Evolutionary conservation across 2,888 invertebrate genomes (phyloP), one percentile per base, ranked within the genome.

Genomic region (Andrena trimmerana): DNA sequence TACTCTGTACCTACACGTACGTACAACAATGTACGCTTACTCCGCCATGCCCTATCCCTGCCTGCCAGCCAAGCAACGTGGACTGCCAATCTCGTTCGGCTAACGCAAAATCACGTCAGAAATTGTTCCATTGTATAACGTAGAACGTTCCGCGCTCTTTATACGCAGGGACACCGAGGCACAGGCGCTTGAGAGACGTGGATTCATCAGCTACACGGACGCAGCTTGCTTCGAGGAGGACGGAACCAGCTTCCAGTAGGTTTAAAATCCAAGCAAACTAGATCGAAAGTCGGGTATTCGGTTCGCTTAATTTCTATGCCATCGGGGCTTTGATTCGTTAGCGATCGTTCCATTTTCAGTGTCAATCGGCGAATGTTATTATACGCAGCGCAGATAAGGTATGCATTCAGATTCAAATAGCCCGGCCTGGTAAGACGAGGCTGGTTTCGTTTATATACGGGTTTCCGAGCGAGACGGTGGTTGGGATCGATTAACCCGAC

Each of bases 41-140:
- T 85, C 85, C 72, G 78, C 67, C 77, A 67, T 77, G 77, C 76
- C 79, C 82, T 81, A 82, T 84, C 78, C 42, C 84, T 83, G 84
- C 68, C 86, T 72, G 86, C 84, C 83, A 78, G 63, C 72, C 83
- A 77, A 77, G 81, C 89, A 84, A 83, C 86, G 89, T 66, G 85
- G 87, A 87, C 90, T 90, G 90, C 89, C 91, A 90, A 91, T 89
- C 90, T 88, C 88, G 87, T 86, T 89, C 89, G 88, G 85, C 89
- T 90, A 86, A 88, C 87, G 88, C 86, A 86, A 90, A 91, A 91
- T 91, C 90, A 90, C 90, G 89, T 89, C 90, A 89, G 89, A 88
- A 90, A 91, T 91, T 90, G 90, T 90, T 86, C 85, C 88, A 90
- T 91, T 90, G 90, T 88, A 83, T 71, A 80, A 80, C 68, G 68